Base-by-base conservation (phyloP, 1,140 invertebrate genomes). In the Trichogramma pretiosum region DNA sequence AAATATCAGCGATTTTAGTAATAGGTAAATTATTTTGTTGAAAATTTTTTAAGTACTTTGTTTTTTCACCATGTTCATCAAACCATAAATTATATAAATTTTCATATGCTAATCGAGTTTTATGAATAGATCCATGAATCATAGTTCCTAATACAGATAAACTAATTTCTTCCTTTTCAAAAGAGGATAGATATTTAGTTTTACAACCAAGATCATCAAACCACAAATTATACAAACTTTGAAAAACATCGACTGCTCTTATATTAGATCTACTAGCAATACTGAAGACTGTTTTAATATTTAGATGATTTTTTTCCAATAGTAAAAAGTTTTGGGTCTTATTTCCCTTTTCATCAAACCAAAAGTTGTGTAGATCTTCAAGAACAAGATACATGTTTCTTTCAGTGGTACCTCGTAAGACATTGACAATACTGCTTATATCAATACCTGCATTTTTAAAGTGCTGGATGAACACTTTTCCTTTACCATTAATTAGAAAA, bases 291-390 rank as follows among this genome's bases (percentile, higher is more conserved):
- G 39, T 55, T 28, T 38, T n/a, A 40, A 53, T 23, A 51, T 39
- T 51, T 42, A 56, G 40, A 39, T 41, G 40, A 19, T 53, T 32
- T 50, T 52, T 40, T 41, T 55, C 50, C 14, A 59, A 37, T 50
- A 39, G 49, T 47, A 52, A 50, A 39, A 57, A 48, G 50, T 51
- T 56, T 46, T 52, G 35, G 13, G 54, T 54, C 46, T 48, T 56
- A 21, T 56, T 53, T 28, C 56, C 56, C 23, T 50, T 34, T 35
- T 39, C 37, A 52, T 56, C 53, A 46, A 59, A 53, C 53, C 53
- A 57, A 13, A 57, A 30, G 26, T 57, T 34, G 51, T 53, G 39
- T 19, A 51, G 45, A 14, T 22, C 33, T 33, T 49, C n/a, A 28
- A 46, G 38, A 26, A 19, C 21, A 28, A n/a, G n/a, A n/a, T n/a